Evolutionary conservation across 1,140 invertebrate species (phyloP).

Genomic region (Neodiprion fabricii): DNA sequence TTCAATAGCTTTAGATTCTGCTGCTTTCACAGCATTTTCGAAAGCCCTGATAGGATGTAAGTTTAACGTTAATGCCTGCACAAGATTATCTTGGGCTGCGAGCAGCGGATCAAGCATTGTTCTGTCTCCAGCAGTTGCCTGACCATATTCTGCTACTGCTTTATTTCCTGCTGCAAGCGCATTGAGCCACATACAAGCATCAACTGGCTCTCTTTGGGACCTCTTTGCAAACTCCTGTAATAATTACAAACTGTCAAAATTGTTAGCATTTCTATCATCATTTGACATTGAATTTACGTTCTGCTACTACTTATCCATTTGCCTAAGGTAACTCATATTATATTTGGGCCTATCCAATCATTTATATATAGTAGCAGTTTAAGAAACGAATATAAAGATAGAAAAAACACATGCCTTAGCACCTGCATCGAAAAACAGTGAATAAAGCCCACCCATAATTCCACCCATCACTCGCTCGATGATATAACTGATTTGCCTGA

Average conservation of each 20-base stretch:
- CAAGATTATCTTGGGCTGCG: conserved; percentile 42
- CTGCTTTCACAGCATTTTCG: conserved; percentile 59
- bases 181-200: conserved; percentile 43
- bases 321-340: no score
- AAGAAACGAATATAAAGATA: conserved; percentile 4
- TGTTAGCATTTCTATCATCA: no score
- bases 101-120: conserved; percentile 66
- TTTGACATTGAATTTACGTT: conserved; percentile 1
- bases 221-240: conserved; percentile 33
- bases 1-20: conserved; percentile 59
- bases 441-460: conserved; percentile 57
- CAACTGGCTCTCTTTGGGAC: conserved; percentile 29
- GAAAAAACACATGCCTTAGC: conserved; percentile 41
- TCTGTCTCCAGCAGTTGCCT: conserved; percentile 62
- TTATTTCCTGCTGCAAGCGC: conserved; percentile 51
- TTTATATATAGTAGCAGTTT: not conserved
- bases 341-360: no score
- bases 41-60: conserved; percentile 50
- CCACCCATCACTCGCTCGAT: conserved; percentile 52
- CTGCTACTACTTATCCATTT: no score
- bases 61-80: conserved; percentile 33
- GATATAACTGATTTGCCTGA: conserved; percentile 49
- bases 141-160: conserved; percentile 61
- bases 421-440: conserved; percentile 61
- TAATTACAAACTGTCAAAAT: no score